Evolutionary conservation across 2,888 invertebrate genomes (phyloP).

Genomic region (Brachylomia viminalis): DNA sequence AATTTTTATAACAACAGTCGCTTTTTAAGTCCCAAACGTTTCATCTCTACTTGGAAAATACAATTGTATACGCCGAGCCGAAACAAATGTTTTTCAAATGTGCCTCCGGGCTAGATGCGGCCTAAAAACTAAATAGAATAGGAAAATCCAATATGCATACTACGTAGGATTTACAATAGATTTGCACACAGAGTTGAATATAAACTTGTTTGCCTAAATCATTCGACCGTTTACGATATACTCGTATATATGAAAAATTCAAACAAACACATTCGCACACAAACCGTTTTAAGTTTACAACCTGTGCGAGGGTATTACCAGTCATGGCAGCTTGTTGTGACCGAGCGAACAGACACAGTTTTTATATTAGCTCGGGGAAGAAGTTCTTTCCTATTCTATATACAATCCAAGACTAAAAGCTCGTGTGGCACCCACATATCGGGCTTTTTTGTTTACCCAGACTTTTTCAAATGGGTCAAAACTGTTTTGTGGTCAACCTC

Average conservation of each 20-base stretch:
- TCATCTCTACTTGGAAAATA: constrained; percentile 40
- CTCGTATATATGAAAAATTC: constrained; percentile 17
- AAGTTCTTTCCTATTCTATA: too few species aligned
- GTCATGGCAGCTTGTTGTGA: not conserved
- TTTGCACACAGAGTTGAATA: constrained; percentile 20
- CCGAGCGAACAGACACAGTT: not conserved
- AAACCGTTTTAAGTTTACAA: not conserved
- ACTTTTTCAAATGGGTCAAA: too few species aligned
- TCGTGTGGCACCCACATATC: too few species aligned
- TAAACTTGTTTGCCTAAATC: constrained; percentile 30
- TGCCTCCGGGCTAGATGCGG: constrained; percentile 15
- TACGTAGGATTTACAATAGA: constrained; percentile 25
- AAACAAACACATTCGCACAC: not conserved
- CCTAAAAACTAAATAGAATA: constrained; percentile 17
- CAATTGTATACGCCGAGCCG: constrained; percentile 6
- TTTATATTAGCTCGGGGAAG: too few species aligned
- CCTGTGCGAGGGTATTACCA: not conserved
- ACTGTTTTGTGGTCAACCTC: too few species aligned
- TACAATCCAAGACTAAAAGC: too few species aligned
- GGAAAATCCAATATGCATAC: constrained; percentile 12
- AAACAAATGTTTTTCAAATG: constrained; percentile 28
- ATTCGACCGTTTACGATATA: constrained; percentile 15
- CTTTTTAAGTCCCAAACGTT: constrained; percentile 43
- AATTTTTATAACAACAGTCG: constrained; percentile 58
- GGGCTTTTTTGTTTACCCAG: too few species aligned